These are phyloP conservation scores for Coleophora deauratella DNA, from an alignment of 2,888 invertebrate genomes.

Conservation along the genomic window DNA sequence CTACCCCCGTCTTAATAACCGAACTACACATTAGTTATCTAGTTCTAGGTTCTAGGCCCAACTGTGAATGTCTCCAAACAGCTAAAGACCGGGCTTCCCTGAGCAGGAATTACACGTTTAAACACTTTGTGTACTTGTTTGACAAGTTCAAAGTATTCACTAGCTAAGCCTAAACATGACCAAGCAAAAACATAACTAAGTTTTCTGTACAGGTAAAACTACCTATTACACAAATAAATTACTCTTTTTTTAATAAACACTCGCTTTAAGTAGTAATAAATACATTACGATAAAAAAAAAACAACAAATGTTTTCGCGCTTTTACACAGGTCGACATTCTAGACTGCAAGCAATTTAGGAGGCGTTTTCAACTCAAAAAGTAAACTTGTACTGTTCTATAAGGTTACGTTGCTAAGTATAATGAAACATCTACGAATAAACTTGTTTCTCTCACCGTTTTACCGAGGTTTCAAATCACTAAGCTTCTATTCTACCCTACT, in stretches of 20 bases:
- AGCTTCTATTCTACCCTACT: conserved; percentile 7
- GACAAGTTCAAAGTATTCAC: conserved; percentile 38
- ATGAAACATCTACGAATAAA: too few relatives aligned
- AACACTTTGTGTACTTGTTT: conserved; percentile 65
- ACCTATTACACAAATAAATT: conserved; percentile 65
- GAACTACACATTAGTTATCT: too few relatives aligned
- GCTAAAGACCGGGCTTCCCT: conserved; percentile 45
- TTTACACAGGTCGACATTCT: conserved; percentile 32
- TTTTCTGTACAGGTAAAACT: conserved; percentile 37
- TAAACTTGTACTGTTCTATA: too few relatives aligned
- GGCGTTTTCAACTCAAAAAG: conserved; percentile 2
- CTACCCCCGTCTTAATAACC: not conserved
- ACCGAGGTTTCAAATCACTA: not conserved
- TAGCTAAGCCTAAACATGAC: conserved; percentile 1
- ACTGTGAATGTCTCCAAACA: conserved; percentile 2
- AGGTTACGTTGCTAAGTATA: too few relatives aligned
- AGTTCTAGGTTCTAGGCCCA: not conserved
- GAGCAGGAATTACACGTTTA: conserved; percentile 36
- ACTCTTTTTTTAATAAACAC: conserved; percentile 44
- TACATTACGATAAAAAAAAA: conserved; percentile 56
- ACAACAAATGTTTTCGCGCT: conserved; percentile 31
- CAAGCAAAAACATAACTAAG: conserved; percentile 17
- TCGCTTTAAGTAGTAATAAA: conserved; percentile 59
- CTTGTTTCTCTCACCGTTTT: too few relatives aligned
- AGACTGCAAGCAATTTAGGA: conserved; percentile 14